Evolutionary conservation across 37 sponge, comb jelly and placozoan genomes (phyloP), one percentile per base, ranked within the genome.

Genomic region (Cliona cf. orientalis): DNA sequence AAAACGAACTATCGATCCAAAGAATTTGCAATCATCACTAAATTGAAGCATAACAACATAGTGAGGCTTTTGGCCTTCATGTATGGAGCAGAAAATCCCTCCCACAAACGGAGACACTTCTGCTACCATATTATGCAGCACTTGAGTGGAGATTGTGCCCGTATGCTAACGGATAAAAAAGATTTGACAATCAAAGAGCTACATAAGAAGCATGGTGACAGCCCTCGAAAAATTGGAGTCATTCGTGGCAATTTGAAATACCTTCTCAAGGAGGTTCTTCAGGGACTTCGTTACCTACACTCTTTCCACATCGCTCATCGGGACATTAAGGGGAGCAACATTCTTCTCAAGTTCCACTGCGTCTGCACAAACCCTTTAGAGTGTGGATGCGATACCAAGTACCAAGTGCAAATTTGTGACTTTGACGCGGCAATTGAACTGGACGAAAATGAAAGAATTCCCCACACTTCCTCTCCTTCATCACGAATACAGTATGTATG

Each of bases 121-220:
- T 80, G 81, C 76, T 87, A 87, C 70, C 81, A 87, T 45, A 58
- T 81, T 26, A 46, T 80, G 74, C 88, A 81, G 5, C 32, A 63
- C 12, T 58, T 87, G 75, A 81, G 61, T 28, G 82, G 82, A 36
- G 72, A 82, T 22, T n/a, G 11, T 12, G 66, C 66, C 35, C 45
- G 65, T 26, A 45, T 66, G 79, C 34, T 66, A 34, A 61, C 65
- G 28, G 79, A 66, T 39, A 29, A 66, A 9, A 25, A 11, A 22
- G 79, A 66, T 9, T 37, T 78, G 34, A 70, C 71, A 17, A 28
- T 85, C 31, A 19, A 29, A 21, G 44, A 67, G n/a, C 66, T 84
- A 25, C 49, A 42, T 32, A 37, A 74, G 58, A 65, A 9, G 11
- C 69, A 76, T 69, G 26, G 25, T 28, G 71, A 76, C 21, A 42